Evolutionary conservation across 2,888 invertebrate species (phyloP).

Genomic region (Catocala fraxini): DNA sequence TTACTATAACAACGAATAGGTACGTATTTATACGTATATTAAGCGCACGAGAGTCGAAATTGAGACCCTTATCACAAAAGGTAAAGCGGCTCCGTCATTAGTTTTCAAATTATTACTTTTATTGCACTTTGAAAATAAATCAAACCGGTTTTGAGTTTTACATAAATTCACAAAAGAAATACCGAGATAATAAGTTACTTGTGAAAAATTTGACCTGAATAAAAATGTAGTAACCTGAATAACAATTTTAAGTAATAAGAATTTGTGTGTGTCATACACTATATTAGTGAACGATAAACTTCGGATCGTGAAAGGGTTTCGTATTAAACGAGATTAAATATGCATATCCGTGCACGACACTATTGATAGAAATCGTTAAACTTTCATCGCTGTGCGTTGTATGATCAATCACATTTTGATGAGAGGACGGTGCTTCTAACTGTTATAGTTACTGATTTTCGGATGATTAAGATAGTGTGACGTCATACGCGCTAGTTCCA

Average conservation of each 20-base stretch:
- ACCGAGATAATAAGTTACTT: too few relatives aligned
- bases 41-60: background rate
- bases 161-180: background rate
- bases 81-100: constrained; percentile 1
- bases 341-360: constrained; percentile 26
- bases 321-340: constrained; percentile 16
- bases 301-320: constrained; percentile 4
- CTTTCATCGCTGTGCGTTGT: constrained; percentile 13
- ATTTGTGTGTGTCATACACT: background rate
- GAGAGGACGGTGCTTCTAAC: background rate
- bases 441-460: constrained; percentile 2
- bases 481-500: background rate
- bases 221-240: too few relatives aligned
- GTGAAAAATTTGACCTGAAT: too few relatives aligned
- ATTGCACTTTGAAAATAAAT: constrained; percentile 7
- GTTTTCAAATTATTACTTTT: constrained; percentile 3
- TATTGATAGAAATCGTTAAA: constrained; percentile 28
- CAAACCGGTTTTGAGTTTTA: background rate
- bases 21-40: background rate
- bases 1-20: constrained; percentile 4
- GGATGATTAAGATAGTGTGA: background rate
- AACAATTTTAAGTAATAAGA: background rate
- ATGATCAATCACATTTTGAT: constrained; percentile 38
- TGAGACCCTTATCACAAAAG: background rate
- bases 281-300: constrained; percentile 1